These are phyloP conservation scores for Saguinus imperator DNA, from an alignment of 2,113 vertebrate species.

Conservation along the genomic window DNA sequence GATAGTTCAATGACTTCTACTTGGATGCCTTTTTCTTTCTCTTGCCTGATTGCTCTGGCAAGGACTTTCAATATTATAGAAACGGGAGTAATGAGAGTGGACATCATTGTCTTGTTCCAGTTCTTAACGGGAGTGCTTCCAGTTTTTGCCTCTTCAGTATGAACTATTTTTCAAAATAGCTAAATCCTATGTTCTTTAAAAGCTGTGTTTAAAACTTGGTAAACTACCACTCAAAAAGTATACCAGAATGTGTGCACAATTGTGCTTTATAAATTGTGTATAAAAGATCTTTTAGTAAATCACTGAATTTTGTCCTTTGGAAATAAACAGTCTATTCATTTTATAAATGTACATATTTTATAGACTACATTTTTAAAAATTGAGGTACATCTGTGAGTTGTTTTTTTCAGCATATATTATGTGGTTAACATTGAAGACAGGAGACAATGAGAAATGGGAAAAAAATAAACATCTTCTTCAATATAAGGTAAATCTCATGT, in stretches of 20 bases:
- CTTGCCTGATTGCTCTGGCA: too few relatives aligned
- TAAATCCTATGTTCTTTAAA: not conserved
- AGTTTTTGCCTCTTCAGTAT: too few relatives aligned
- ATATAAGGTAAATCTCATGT: not conserved
- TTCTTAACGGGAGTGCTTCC: too few relatives aligned
- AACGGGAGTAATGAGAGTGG: too few relatives aligned
- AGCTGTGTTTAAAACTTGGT: not conserved
- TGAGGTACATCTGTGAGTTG: not conserved
- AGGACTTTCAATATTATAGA: too few relatives aligned
- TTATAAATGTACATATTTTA: not conserved
- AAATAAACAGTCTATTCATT: not conserved
- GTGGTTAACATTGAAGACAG: not conserved
- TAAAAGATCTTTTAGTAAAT: not conserved
- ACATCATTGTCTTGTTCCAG: too few relatives aligned
- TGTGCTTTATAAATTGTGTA: not conserved
- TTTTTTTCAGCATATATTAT: not conserved
- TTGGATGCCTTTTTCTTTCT: too few relatives aligned
- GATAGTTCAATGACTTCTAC: too few relatives aligned
- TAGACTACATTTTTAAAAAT: not conserved
- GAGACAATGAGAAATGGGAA: not conserved
- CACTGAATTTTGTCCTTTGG: not conserved
- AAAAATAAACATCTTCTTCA: not conserved
- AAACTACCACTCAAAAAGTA: not conserved
- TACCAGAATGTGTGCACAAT: not conserved
- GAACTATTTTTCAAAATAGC: not conserved